Evolutionary conservation across 1,140 invertebrate genomes (phyloP).

Genomic region (Phymorhynchus buccinoides): DNA sequence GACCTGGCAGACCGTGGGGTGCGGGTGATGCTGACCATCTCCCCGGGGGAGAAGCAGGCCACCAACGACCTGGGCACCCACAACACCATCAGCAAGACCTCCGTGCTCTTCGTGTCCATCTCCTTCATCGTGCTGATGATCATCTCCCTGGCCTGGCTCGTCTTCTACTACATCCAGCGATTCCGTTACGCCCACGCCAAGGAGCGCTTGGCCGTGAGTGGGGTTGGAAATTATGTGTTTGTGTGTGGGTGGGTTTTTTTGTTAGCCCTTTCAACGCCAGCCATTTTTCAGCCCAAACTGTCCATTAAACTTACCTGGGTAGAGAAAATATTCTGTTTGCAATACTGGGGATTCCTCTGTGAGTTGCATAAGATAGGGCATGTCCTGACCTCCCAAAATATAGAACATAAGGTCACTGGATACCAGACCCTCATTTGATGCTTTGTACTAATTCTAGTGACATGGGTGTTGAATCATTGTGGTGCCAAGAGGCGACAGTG

Average conservation of each 20-base stretch:
- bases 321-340: too few relatives aligned
- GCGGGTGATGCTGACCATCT: constrained; percentile 80
- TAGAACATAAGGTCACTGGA: too few relatives aligned
- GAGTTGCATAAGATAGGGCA: too few relatives aligned
- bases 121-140: constrained; percentile 96
- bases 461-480: too few relatives aligned
- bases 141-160: constrained; percentile 92
- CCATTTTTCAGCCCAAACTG: too few relatives aligned
- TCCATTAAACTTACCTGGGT: too few relatives aligned
- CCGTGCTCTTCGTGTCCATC: constrained; percentile 92
- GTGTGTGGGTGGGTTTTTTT: neutral
- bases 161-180: constrained; percentile 94
- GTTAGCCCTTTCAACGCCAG: too few relatives aligned
- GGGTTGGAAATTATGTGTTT: neutral
- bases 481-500: too few relatives aligned
- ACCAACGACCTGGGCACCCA: neutral
- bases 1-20: constrained; percentile 80
- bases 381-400: too few relatives aligned
- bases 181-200: constrained; percentile 94
- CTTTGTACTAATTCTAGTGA: too few relatives aligned
- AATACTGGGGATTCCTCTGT: too few relatives aligned
- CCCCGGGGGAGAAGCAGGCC: constrained; percentile 72
- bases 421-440: too few relatives aligned
- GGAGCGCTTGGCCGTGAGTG: constrained; percentile 82
- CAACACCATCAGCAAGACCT: constrained; percentile 74